Percentiles rank a stretch among this genome's conserved stretches.
phyloP scores from a whole-genome alignment of 2,888 invertebrate genomes.

The Griposia aprilina region DNA sequence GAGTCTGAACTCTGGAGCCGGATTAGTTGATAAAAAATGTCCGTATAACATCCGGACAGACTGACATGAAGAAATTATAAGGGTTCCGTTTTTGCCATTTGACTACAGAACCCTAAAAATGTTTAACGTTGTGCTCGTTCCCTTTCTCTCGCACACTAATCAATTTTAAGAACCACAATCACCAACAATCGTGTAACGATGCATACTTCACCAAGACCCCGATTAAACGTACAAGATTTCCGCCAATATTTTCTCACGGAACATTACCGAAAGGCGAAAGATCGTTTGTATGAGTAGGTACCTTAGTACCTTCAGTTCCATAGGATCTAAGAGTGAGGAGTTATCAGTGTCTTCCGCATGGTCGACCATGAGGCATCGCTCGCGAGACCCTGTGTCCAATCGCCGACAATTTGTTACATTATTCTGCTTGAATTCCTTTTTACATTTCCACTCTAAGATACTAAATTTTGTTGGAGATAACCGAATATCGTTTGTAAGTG shows the following conservation, averaged over 20 bases:
- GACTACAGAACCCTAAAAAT: not conserved
- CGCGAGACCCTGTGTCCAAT: constrained; percentile 54
- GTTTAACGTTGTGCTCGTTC: no score
- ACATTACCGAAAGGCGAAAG: constrained; percentile 56
- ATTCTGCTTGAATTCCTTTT: constrained; percentile 59
- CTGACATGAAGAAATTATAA: not conserved
- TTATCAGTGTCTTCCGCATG: constrained; percentile 69
- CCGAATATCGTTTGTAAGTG: not conserved
- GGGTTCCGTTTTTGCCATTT: not conserved
- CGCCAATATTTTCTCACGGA: constrained; percentile 65
- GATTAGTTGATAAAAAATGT: not conserved
- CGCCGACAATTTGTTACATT: constrained; percentile 67
- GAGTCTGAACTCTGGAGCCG: not conserved
- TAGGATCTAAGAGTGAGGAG: constrained; percentile 57
- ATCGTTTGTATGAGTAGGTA: constrained; percentile 49
- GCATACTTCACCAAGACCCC: constrained; percentile 17
- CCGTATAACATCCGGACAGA: not conserved
- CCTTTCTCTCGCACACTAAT: not conserved
- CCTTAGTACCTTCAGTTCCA: constrained; percentile 33
- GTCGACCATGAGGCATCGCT: constrained; percentile 57
- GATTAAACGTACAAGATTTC: constrained; percentile 53
- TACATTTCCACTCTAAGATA: constrained; percentile 52
- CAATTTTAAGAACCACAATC: not conserved
- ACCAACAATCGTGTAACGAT: constrained; percentile 7
- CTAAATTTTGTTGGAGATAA: constrained; percentile 49